Evolutionary conservation across 2,888 invertebrate species (phyloP).

Genomic region (Fragum fragum): DNA sequence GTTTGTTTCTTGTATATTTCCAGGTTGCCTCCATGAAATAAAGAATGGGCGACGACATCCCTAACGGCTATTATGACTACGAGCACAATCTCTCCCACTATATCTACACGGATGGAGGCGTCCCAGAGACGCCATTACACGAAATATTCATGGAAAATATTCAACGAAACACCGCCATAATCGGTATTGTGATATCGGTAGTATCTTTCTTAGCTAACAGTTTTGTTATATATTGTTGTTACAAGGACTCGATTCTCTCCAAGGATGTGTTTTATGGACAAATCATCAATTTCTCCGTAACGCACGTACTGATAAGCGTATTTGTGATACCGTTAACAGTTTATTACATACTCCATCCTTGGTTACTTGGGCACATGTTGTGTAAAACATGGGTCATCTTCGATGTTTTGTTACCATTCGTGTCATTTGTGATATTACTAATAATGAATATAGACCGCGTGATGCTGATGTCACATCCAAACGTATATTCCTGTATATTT

Average conservation of each 20-base stretch:
- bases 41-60: not conserved
- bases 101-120: conserved; percentile 8
- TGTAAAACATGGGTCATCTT: conserved; percentile 53
- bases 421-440: conserved; percentile 42
- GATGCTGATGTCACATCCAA: conserved; percentile 40
- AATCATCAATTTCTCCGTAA: conserved; percentile 53
- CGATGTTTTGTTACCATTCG: conserved; percentile 59
- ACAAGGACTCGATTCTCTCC: conserved; percentile 20
- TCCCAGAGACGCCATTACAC: conserved; percentile 19
- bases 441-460: conserved; percentile 55
- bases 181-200: conserved; percentile 42
- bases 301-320: conserved; percentile 44
- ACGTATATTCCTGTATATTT: conserved; percentile 45
- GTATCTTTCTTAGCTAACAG: conserved; percentile 45
- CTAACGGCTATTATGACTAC: not conserved
- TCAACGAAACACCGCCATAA: conserved; percentile 37
- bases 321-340: conserved; percentile 61
- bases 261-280: conserved; percentile 47
- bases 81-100: not conserved
- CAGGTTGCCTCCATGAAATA: not conserved
- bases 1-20: not conserved
- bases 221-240: conserved; percentile 38
- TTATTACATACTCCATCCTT: conserved; percentile 52
- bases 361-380: conserved; percentile 56
- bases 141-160: conserved; percentile 29